A percentile compares a stretch with the other conserved stretches of the same genome.
These are phyloP conservation scores for Drosophila melanocephala DNA, from an alignment of 2,888 invertebrate species.

Conservation along the genomic window DNA sequence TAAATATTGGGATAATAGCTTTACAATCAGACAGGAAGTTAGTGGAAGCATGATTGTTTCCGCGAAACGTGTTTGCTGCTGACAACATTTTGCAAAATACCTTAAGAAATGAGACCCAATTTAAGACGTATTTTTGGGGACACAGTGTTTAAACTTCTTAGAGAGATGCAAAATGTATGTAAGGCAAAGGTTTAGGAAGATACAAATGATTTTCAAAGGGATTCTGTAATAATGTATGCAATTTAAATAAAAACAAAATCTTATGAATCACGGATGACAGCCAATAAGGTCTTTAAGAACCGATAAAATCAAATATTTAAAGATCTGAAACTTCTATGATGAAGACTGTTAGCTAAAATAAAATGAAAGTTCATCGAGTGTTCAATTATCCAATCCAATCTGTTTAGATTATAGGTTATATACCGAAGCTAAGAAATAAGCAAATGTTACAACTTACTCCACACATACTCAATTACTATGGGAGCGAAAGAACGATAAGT, in stretches of 20 bases:
- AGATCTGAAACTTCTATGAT: neutral
- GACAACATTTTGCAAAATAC: constrained; percentile 32
- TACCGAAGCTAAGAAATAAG: too few species aligned
- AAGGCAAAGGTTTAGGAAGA: neutral
- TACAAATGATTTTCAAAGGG: neutral
- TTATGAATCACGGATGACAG: neutral
- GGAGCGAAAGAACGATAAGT: constrained; percentile 1
- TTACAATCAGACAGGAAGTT: constrained; percentile 78
- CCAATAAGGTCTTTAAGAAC: neutral
- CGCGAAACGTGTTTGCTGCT: constrained; percentile 71
- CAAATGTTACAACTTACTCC: neutral
- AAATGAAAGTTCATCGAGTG: neutral
- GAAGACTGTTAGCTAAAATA: neutral
- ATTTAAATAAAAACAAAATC: neutral
- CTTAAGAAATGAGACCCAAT: constrained; percentile 27
- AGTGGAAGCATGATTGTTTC: constrained; percentile 79
- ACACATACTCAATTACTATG: constrained; percentile 16
- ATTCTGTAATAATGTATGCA: neutral
- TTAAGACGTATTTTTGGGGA: constrained; percentile 5
- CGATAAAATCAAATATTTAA: neutral
- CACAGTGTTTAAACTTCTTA: neutral
- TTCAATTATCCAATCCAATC: neutral
- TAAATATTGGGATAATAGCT: constrained; percentile 63
- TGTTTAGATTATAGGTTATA: neutral
- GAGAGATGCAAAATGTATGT: neutral